phyloP scores from a whole-genome alignment of 2,113 vertebrate genomes.

The Melanocharis versteri region DNA sequence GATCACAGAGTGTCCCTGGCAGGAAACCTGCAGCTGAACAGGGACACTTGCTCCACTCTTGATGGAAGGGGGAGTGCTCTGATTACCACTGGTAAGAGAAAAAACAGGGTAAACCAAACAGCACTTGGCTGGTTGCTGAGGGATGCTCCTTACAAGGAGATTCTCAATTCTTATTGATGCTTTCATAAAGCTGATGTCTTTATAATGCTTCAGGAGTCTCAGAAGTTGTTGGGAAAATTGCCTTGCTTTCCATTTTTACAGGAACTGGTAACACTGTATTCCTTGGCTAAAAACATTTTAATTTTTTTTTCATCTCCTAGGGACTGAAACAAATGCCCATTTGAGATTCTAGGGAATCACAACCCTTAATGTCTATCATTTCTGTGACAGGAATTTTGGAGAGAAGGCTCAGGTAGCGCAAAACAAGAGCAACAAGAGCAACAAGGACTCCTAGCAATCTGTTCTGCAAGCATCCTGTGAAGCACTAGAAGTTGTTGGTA shows the following conservation, averaged over 20 bases:
- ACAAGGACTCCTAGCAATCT: background rate
- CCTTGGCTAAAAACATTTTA: background rate
- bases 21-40: background rate
- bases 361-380: background rate
- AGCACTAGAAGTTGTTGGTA: background rate
- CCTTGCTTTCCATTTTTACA: background rate
- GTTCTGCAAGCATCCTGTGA: background rate
- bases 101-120: background rate
- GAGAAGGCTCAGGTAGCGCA: fast-evolving
- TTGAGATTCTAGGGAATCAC: background rate
- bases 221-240: background rate
- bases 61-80: background rate
- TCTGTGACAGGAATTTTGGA: background rate
- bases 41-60: background rate
- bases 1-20: background rate
- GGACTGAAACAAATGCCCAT: background rate
- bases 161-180: background rate
- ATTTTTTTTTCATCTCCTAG: background rate
- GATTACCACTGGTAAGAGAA: background rate
- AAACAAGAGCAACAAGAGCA: background rate
- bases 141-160: background rate
- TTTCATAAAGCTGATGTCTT: background rate
- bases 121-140: background rate
- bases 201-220: background rate
- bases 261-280: background rate